Percentiles rank a stretch among this genome's conserved stretches.
Conservation (phyloP, 2,113 vertebrate genomes). For the Fulmarus glacialis region DNA sequence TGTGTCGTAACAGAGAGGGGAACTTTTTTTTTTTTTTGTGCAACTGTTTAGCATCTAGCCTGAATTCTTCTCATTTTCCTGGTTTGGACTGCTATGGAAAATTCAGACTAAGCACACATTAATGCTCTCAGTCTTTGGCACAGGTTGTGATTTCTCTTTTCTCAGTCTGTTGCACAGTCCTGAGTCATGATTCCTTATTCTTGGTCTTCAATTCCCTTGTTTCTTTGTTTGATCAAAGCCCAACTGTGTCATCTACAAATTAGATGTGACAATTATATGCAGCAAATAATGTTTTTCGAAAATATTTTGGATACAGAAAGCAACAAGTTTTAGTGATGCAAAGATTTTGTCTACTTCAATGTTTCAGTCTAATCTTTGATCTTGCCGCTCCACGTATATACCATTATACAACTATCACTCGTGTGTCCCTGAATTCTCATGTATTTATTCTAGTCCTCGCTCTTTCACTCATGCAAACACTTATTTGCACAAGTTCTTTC, state of each 20-base stretch:
- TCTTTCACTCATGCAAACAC: not conserved
- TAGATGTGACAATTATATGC: not conserved
- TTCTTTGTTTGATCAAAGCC: slow-evolving; percentile 32
- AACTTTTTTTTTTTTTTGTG: not conserved
- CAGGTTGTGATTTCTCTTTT: not conserved
- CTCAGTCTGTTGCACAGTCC: not conserved
- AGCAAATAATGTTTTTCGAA: not conserved
- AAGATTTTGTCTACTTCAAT: not conserved
- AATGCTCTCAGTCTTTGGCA: not conserved
- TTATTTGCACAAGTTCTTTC: not conserved
- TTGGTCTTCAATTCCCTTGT: not conserved
- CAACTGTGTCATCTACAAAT: not conserved
- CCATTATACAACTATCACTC: not conserved
- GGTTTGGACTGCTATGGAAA: not conserved
- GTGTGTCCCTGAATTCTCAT: not conserved
- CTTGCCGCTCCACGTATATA: not conserved
- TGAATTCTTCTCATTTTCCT: not conserved
- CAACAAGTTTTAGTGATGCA: not conserved
- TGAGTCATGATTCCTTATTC: not conserved
- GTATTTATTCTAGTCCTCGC: not conserved
- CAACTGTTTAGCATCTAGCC: not conserved
- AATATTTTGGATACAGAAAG: not conserved
- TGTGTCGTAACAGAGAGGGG: not conserved
- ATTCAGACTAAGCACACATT: not conserved
- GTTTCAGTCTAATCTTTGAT: slow-evolving; percentile 14